These are phyloP conservation scores for Sarcoramphus papa DNA, from an alignment of 2,797 vertebrate genomes.

Conservation along the genomic window DNA sequence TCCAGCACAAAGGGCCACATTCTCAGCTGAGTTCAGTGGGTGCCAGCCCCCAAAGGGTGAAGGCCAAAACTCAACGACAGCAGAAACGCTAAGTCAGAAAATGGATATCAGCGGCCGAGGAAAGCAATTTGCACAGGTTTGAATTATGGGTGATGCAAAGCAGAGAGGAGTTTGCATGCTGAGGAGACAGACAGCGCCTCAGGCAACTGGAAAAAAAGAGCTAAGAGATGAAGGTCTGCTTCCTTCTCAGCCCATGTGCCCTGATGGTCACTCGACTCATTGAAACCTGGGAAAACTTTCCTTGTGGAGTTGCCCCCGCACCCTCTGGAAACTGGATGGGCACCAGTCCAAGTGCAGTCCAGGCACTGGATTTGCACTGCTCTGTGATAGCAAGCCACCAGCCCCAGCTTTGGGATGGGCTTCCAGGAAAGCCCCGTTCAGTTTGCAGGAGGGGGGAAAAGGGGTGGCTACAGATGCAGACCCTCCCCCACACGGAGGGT, in stretches of 20 bases:
- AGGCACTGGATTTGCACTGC: neutral
- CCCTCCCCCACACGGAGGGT: neutral
- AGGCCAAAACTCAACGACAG: neutral
- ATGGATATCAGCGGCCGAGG: neutral
- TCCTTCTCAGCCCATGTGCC: neutral
- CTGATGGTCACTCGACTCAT: neutral
- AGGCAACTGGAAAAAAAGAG: neutral
- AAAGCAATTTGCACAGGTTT: neutral
- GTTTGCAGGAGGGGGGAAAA: neutral
- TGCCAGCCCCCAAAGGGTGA: conserved; percentile 33
- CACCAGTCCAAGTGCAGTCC: neutral
- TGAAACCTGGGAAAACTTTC: neutral
- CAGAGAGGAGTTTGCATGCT: conserved; percentile 19
- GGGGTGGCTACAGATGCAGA: neutral
- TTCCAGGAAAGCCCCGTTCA: neutral
- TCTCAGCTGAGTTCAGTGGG: conserved; percentile 46
- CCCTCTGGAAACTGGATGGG: neutral
- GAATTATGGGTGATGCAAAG: neutral
- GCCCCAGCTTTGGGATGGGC: neutral
- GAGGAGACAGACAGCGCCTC: neutral
- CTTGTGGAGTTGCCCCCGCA: neutral
- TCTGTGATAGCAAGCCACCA: neutral
- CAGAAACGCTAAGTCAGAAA: conserved; percentile 52
- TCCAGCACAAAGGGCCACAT: conserved; percentile 28
- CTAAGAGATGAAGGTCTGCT: neutral